Base-by-base conservation (phyloP, 30 jellyfish, hydroid and myxozoan genomes). In the Hydractinia symbiolongicarpus region DNA sequence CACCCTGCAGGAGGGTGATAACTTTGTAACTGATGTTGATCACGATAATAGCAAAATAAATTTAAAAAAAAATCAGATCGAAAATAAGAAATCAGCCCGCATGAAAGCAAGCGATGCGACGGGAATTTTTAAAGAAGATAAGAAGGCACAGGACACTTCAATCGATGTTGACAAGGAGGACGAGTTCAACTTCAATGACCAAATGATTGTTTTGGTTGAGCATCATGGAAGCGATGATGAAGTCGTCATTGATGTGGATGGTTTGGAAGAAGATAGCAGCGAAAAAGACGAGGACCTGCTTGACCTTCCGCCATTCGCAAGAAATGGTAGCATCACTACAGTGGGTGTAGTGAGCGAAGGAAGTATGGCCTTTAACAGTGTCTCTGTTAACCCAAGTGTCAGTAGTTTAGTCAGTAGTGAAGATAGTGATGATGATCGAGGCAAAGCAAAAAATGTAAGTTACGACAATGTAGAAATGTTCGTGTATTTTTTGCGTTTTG, bases 171-270 rank as follows among this genome's bases (percentile, higher is more conserved):
- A 17, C 86, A 80, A 8, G 82, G 74, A 7, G 83, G 71, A 13
- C 16, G 72, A 84, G 74, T 13, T 81, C 19, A 88, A 81, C 16
- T 15, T 82, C 19, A 88, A 72, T 4, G 92, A 68, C 44, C 89
- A 88, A 54, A 76, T 81, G 83, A 78, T 88, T 9, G 96, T 88
- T 15, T 67, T 88, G 21, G 92, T 88, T 15, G 88, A 84, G 21
- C 96, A 81, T 51, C 96, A 88, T 51, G 96, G 88, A 16, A 82
- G 88, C 52, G 96, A 82, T 13, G 86, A 88, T 55, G 89, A 79
- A 50, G 70, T 81, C 56, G 82, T 72, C 11, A 78, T 88, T 54
- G 91, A 78, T 10, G 80, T 71, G 30, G 80, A 71, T 53, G 80
- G 74, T 6, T 6, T 64, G 74, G 19, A 44, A 51, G 74, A 64